Conservation (phyloP, 1,140 invertebrate genomes). For the Papilio aristodemus region DNA sequence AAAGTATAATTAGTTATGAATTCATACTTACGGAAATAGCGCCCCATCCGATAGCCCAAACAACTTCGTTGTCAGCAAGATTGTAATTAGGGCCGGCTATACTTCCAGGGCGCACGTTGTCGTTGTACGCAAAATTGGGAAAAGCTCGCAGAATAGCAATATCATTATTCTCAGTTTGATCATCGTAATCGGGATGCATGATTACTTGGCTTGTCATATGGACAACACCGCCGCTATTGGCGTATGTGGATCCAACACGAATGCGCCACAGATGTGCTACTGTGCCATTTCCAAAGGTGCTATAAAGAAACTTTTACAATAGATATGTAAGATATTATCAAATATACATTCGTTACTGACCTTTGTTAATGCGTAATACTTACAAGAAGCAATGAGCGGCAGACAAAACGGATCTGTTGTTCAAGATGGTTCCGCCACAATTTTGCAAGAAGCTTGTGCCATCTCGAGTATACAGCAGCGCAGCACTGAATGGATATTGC, state of each 20-base stretch:
- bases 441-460: conserved; percentile 41
- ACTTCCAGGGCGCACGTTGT: conserved; percentile 30
- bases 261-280: conserved; percentile 31
- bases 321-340: no score
- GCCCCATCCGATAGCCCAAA: conserved; percentile 47
- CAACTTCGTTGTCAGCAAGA: conserved; percentile 40
- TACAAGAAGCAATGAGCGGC: conserved; percentile 56
- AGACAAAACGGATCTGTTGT: conserved; percentile 47
- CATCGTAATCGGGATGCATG: conserved; percentile 79
- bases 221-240: conserved; percentile 42
- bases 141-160: conserved; percentile 66
- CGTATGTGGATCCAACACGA: conserved; percentile 42
- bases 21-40: conserved; percentile 40
- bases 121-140: conserved; percentile 9
- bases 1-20: no score
- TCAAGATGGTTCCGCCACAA: conserved; percentile 58
- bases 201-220: conserved; percentile 40
- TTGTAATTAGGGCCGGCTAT: conserved; percentile 45
- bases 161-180: conserved; percentile 81
- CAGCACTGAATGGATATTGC: conserved; percentile 41
- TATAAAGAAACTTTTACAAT: no score
- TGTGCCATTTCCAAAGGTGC: conserved; percentile 43
- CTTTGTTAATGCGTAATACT: conserved; percentile 32
- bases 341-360: no score
- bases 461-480: conserved; percentile 39